A percentile compares a stretch with the other conserved stretches of the same genome.
phyloP scores from a whole-genome alignment of 2,888 invertebrate species.

The Lissocephala sabroskyi region DNA sequence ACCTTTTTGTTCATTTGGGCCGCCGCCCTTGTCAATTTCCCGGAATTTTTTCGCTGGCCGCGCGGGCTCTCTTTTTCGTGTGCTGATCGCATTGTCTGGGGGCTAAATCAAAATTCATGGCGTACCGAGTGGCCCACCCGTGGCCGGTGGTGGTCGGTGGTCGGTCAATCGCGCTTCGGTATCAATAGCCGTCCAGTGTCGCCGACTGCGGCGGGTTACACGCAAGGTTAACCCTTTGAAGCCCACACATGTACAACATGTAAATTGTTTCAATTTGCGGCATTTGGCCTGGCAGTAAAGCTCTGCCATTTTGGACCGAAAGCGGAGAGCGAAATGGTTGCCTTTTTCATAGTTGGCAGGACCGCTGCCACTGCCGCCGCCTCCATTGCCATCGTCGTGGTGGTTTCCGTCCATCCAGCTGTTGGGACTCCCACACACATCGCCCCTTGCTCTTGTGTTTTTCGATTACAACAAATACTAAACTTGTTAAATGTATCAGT shows the following conservation, averaged over 20 bases:
- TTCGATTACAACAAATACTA: constrained; percentile 35
- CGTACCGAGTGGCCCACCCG: no score
- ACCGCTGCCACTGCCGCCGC: no score
- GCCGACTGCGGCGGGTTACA: constrained; percentile 35
- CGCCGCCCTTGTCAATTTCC: background rate
- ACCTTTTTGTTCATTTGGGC: constrained; percentile 47
- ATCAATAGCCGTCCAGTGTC: constrained; percentile 41
- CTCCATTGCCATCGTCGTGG: no score
- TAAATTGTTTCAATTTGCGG: constrained; percentile 66
- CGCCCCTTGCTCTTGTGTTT: constrained; percentile 14
- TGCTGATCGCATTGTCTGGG: constrained; percentile 18
- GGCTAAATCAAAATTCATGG: constrained; percentile 70
- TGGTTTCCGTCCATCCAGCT: constrained; percentile 34
- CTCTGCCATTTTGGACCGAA: constrained; percentile 47
- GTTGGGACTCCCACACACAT: constrained; percentile 41
- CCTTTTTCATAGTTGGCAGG: background rate
- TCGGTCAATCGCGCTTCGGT: constrained; percentile 36
- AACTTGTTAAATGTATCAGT: constrained; percentile 63
- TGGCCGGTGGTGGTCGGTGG: background rate
- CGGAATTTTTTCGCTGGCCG: background rate
- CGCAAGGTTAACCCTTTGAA: constrained; percentile 62
- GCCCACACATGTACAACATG: constrained; percentile 56
- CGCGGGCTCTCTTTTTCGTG: constrained; percentile 11
- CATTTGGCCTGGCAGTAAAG: constrained; percentile 64
- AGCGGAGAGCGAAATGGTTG: no score